Evolutionary conservation across 2,888 invertebrate species (phyloP).

Genomic region (Philonicus albiceps): DNA sequence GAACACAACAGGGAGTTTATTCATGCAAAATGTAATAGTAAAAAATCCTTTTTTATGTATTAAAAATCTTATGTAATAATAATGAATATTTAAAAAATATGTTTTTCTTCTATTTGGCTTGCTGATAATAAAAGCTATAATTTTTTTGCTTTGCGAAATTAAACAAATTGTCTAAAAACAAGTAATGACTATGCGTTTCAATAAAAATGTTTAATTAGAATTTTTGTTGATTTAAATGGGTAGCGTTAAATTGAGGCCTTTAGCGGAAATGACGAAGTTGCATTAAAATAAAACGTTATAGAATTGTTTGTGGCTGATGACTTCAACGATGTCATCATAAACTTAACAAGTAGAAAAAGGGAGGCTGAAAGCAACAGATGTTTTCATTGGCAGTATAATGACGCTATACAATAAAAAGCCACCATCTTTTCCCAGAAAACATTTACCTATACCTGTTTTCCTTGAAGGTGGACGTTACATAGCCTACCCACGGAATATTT

Average conservation of each 20-base stretch:
- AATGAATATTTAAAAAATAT: too few relatives aligned
- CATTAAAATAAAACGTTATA: background rate
- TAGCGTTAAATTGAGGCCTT: background rate
- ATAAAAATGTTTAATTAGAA: background rate
- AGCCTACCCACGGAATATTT: background rate
- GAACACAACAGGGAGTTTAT: too few relatives aligned
- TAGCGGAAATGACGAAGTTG: background rate
- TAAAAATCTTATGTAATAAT: too few relatives aligned
- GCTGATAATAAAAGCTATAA: background rate
- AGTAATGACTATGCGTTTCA: background rate
- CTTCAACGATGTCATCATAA: background rate
- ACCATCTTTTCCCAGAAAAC: background rate
- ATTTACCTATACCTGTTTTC: constrained; percentile 4
- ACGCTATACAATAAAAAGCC: background rate
- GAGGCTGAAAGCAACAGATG: background rate
- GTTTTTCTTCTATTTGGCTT: background rate
- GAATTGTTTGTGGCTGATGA: background rate
- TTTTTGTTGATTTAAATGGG: background rate
- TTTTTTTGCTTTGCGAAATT: background rate
- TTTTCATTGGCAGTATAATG: background rate
- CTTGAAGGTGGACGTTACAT: background rate
- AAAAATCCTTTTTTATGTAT: too few relatives aligned
- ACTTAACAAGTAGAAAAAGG: background rate
- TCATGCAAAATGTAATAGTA: too few relatives aligned
- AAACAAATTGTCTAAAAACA: background rate